Base-by-base conservation (phyloP, 1,140 invertebrate genomes). In the Telenomus remus region DNA sequence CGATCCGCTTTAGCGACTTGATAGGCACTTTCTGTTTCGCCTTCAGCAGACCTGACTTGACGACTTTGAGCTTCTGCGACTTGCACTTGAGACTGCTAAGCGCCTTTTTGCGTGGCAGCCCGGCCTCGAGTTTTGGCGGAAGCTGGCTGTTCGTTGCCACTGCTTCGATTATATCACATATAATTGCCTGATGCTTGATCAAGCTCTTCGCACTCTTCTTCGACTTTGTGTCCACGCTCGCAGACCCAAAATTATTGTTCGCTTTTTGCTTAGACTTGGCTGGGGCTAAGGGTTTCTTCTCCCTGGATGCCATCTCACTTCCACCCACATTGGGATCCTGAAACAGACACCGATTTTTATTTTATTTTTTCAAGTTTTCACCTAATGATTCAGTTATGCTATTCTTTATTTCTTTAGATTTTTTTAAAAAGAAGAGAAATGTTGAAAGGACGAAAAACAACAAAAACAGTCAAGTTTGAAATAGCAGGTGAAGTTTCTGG, bases 291-390 rank as follows among this genome's bases (percentile, higher is more conserved):
- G 86, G 82, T 88, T 83, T 87, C 72, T 89, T 89, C 83, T 89
- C 87, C 84, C 86, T 89, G 85, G 87, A 89, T 89, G 87, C 87
- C 87, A 89, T 89, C 84, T 89, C 87, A 89, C 86, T 87, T 88
- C 82, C 84, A 87, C 86, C 87, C 86, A 88, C 87, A 88, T 88
- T 87, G 81, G 86, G 85, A 85, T 88, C 82, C 86, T 87, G 80
- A 86, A 13, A 43, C 43, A 16, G 15, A 34, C 14, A 42, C n/a
- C n/a, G 16, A 13, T 4, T 53, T 53, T 4, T 35, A 6, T 35
- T 6, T 35, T 6, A 10, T 35, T 35, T 6, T 35, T 35, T 35
- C 10, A 5, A 35, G 5, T 10, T 35, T 10, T 10, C 34, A 35
- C 34, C n/a, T n/a, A n/a, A n/a, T n/a, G n/a, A n/a, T n/a, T n/a